phyloP scores from a whole-genome alignment of 2,113 vertebrate genomes.

The Gymnocephalus cernua region DNA sequence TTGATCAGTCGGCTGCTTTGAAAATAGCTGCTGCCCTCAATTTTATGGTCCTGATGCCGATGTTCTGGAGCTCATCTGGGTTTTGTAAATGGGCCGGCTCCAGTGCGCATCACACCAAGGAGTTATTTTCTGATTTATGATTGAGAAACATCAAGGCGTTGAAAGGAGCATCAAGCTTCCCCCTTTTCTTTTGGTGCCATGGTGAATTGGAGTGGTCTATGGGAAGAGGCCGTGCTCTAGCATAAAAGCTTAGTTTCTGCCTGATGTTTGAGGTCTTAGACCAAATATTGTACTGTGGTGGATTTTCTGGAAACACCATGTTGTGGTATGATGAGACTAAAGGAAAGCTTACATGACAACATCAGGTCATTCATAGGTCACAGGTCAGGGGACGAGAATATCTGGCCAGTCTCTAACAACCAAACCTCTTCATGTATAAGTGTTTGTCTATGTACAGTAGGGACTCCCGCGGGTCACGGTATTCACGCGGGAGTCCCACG shows the following conservation, averaged over 20 bases:
- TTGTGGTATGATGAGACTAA: no score
- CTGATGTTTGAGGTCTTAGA: not conserved
- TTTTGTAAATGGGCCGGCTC: conserved; percentile 74
- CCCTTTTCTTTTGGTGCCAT: not conserved
- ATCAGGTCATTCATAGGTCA: no score
- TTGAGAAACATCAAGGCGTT: not conserved
- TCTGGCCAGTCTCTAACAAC: no score
- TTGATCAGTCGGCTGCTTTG: conserved; percentile 46
- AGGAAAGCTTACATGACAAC: no score
- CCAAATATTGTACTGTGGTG: not conserved
- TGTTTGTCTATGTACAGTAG: no score
- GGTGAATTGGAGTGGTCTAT: not conserved
- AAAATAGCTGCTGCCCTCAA: conserved; percentile 77
- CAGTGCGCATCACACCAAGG: conserved; percentile 30
- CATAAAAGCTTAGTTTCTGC: not conserved
- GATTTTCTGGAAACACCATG: no score
- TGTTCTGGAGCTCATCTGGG: conserved; percentile 63
- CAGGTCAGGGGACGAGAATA: no score
- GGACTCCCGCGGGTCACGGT: no score
- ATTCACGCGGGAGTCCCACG: no score
- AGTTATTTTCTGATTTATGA: not conserved
- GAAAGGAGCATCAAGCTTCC: not conserved
- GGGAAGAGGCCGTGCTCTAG: not conserved
- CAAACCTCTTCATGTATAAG: no score
- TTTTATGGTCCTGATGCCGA: conserved; percentile 40